Evolutionary conservation across 2,797 vertebrate genomes (phyloP).

Genomic region (Cephalopachus bancanus): DNA sequence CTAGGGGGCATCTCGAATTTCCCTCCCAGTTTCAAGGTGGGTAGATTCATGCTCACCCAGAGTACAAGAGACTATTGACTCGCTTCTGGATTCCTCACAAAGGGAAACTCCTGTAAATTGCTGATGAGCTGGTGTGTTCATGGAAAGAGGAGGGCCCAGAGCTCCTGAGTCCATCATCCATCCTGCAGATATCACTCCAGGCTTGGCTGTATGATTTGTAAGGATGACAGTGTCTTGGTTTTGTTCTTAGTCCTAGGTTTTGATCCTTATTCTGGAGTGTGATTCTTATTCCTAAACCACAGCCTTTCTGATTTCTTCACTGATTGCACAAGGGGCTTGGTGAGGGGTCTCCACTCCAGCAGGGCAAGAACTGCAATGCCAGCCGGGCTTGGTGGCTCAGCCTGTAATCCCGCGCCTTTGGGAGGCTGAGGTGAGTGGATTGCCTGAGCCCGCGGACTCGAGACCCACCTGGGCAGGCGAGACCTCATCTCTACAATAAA

Average conservation of each 20-base stretch:
- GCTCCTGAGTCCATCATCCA: background rate
- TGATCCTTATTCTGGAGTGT: rapidly evolving
- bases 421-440: too few species aligned
- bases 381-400: too few species aligned
- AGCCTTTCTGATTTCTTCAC: background rate
- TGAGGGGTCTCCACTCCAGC: background rate
- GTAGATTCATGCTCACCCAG: background rate
- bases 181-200: background rate
- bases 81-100: background rate
- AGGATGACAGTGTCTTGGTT: background rate
- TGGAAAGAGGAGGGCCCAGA: background rate
- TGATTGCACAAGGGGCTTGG: background rate
- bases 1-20: background rate
- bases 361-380: too few species aligned
- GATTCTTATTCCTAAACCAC: background rate
- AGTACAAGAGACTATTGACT: background rate
- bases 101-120: background rate
- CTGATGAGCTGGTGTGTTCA: background rate
- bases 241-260: background rate
- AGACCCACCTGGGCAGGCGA: too few species aligned
- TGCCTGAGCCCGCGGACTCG: too few species aligned
- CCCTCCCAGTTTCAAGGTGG: background rate
- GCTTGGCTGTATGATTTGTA: background rate
- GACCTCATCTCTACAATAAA: too few species aligned
- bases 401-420: too few species aligned